Evolutionary conservation across 2,888 invertebrate genomes (phyloP).

Genomic region (Stenolophus ochropezus): DNA sequence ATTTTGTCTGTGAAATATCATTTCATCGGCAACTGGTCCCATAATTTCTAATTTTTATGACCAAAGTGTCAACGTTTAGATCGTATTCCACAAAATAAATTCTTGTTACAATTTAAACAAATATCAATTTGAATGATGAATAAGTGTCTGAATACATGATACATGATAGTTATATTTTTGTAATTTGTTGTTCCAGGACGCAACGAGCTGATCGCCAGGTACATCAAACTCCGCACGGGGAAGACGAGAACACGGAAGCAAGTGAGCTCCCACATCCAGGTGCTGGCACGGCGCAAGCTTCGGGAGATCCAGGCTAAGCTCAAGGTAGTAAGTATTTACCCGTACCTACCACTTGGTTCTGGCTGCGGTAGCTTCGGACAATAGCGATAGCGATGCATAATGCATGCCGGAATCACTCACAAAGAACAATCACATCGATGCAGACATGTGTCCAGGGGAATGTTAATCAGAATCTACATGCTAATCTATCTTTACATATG

Average conservation of each 20-base stretch:
- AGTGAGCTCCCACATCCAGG: conserved; percentile 99
- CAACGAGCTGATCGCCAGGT: conserved; percentile 99
- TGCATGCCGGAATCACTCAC: conserved; percentile 15
- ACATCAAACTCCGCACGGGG: conserved; percentile 99
- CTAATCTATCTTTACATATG: neutral
- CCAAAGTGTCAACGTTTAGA: too few relatives aligned
- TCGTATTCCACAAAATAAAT: too few relatives aligned
- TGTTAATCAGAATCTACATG: neutral
- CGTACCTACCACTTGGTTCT: too few relatives aligned
- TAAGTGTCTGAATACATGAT: too few relatives aligned
- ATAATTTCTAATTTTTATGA: too few relatives aligned
- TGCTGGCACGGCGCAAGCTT: conserved; percentile 97
- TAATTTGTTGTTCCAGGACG: conserved; percentile 84
- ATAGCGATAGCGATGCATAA: neutral
- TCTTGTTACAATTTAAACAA: too few relatives aligned
- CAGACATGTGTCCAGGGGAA: conserved; percentile 1
- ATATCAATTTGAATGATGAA: too few relatives aligned
- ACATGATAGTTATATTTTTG: too few relatives aligned
- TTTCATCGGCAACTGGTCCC: too few relatives aligned
- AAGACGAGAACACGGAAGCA: conserved; percentile 99
- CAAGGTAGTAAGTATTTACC: conserved; percentile 88
- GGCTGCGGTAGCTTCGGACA: too few relatives aligned
- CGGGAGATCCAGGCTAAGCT: conserved; percentile 98
- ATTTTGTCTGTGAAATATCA: too few relatives aligned
- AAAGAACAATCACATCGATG: conserved; percentile 14